These are phyloP conservation scores for Phylloscopus trochilus DNA, from an alignment of 2,113 vertebrate species.

Conservation along the genomic window DNA sequence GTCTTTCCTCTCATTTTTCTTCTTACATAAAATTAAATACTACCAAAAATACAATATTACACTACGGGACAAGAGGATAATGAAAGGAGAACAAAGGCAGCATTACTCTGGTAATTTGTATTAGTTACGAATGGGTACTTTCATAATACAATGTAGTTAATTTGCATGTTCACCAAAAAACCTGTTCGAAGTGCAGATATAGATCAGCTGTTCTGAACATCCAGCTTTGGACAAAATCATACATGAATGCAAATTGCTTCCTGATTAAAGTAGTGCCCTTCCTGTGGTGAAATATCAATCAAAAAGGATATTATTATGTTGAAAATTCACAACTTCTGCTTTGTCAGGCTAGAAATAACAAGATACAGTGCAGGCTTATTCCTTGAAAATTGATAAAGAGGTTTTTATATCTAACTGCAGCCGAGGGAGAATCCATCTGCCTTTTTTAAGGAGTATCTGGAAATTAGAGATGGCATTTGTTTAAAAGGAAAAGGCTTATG, in stretches of 20 bases:
- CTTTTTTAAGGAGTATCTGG: neutral
- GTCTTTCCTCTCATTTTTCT: neutral
- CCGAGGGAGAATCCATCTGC: neutral
- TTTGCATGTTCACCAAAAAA: constrained; percentile 6
- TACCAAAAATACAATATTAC: neutral
- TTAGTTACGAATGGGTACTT: neutral
- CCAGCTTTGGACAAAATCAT: neutral
- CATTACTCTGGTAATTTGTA: neutral
- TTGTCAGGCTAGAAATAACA: constrained; percentile 1
- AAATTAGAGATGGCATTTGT: neutral
- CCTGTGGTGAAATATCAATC: neutral
- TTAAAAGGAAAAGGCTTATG: neutral
- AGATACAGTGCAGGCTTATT: neutral
- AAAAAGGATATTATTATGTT: neutral
- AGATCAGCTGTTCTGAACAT: neutral
- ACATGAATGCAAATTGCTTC: neutral
- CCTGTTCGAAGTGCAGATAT: neutral
- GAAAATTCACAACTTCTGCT: neutral
- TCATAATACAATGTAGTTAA: neutral
- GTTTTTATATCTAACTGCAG: neutral
- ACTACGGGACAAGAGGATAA: neutral
- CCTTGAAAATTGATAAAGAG: neutral
- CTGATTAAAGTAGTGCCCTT: neutral
- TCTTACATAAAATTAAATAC: constrained; percentile 7
- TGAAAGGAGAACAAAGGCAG: constrained; percentile 25